phyloP scores from a whole-genome alignment of 1,140 invertebrate genomes.

The Caenorhabditis latens region DNA sequence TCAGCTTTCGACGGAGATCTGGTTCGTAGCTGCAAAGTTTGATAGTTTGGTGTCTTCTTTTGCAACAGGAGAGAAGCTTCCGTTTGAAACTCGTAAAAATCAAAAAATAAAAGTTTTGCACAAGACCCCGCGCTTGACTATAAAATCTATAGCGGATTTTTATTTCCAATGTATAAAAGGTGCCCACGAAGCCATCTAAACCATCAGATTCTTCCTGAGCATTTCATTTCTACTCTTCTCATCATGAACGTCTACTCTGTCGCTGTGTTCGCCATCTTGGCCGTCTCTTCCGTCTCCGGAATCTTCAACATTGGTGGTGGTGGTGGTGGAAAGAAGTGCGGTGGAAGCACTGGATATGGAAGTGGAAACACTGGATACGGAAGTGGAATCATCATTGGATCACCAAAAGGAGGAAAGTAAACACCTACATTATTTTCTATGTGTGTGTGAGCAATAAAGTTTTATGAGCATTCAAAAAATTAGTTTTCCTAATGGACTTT shows the following conservation, averaged over 20 bases:
- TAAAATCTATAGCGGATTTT: too few relatives aligned
- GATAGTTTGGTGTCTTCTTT: neutral
- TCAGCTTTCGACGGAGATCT: slow-evolving; percentile 78
- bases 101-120: too few relatives aligned
- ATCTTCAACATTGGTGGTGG: neutral
- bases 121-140: too few relatives aligned
- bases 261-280: neutral
- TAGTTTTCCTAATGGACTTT: neutral
- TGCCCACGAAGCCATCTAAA: neutral
- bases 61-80: neutral
- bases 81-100: neutral
- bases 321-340: neutral
- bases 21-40: slow-evolving; percentile 70
- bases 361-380: too few relatives aligned
- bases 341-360: neutral
- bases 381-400: slow-evolving; percentile 12
- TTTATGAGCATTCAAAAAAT: neutral
- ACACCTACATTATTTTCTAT: too few relatives aligned
- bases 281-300: neutral
- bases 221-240: neutral
- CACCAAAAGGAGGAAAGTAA: slow-evolving; percentile 3
- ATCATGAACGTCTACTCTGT: slow-evolving; percentile 1
- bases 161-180: neutral
- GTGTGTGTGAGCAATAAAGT: slow-evolving; percentile 2
- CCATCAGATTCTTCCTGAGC: neutral